Base-by-base conservation (phyloP, 2,113 vertebrate species). In the Oceanodroma tethys region DNA sequence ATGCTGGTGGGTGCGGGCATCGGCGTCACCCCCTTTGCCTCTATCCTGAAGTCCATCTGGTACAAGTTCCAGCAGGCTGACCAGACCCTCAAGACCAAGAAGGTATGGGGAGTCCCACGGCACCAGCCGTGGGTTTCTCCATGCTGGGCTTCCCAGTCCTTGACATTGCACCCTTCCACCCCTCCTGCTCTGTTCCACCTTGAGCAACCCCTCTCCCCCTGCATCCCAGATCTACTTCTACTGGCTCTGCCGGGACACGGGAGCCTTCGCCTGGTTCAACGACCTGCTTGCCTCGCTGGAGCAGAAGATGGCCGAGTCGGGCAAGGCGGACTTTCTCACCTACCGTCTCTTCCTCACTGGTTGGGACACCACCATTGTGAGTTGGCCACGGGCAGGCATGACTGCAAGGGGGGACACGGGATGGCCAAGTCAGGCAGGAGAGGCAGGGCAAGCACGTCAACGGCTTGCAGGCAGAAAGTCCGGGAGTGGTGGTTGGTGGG, bases 1-100 rank as follows among this genome's bases (percentile, higher is more conserved):
- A 98, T 99, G 98, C 93, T 99, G 95, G 98, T 99, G 12, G 99
- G 99, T 20, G 98, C 98, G 0, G 99, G 99, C 72, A 99, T 99
- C 1, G 99, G 99, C 0, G 98, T 99, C 88, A 99, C 99, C 3
- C 99, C 99, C 53, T 99, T 99, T 7, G 99, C 99, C 84, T 99
- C 99, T 79, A 98, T 99, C 94, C 98, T 99, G 86, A 99, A 99
- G 80, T 99, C 99, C 88, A 98, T 99, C 96, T 99, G 99, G 99
- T 99, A 99, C 98, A 99, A 99, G 94, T 99, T 99, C 94, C 98
- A 98, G 95, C 97, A 97, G 43, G 98, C 94, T 56, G 97, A 99
- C 97, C 98, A 99, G 20, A 98, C 97, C 9, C 98, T 99, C 76
- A 98, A 97, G 90, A 99, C 98, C 73, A 98, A 98, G 97, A 99